Evolutionary conservation across 2,113 vertebrate genomes (phyloP), one percentile per base, ranked within the genome.

Genomic region (Sclerurus mexicanus): DNA sequence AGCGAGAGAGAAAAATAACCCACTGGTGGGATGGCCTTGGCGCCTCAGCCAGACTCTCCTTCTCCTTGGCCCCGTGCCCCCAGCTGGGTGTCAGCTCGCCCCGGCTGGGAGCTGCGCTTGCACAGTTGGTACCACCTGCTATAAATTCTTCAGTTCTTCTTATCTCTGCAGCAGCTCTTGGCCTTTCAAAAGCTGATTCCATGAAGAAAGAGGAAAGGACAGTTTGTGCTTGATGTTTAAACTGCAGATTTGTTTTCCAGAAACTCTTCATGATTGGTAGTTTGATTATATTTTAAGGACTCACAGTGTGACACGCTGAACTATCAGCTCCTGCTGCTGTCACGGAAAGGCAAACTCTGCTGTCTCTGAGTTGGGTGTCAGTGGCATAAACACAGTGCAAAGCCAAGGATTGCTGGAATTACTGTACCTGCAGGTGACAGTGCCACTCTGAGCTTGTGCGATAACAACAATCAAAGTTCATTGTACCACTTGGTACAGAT

Each of bases 81-180:
- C 93, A 91, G 92, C 89, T 71, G 87, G 71, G 24, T 42, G 30
- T 46, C 58, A 39, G 73, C 52, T 37, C n/a, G 74, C 53, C 30
- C 71, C 90, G 94, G 94, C 95, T 75, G 21, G 39, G 24, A 73
- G 56, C 73, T 84, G 77, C 39, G 12, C 91, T 79, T 8, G 81
- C 94, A 88, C 95, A 94, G 66, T 73, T 47, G 93, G 68, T 47
- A 44, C 92, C 97, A 89, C 83, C 96, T 92, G 96, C 95, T 89
- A 68, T 6, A 59, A 33, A 79, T 86, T 76, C 96, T 39, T 71
- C 93, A 78, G 83, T 49, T 73, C 85, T 50, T 50, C 16, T 83
- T 83, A 91, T 81, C 95, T 95, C 95, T 68, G 82, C 90, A 87
- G 95, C 91, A 89, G 96, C 87, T 50, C 78, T 27, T 30, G 88